These are phyloP conservation scores for Spinus olivaceus DNA, from an alignment of 2,797 vertebrate genomes.

Conservation along the genomic window DNA sequence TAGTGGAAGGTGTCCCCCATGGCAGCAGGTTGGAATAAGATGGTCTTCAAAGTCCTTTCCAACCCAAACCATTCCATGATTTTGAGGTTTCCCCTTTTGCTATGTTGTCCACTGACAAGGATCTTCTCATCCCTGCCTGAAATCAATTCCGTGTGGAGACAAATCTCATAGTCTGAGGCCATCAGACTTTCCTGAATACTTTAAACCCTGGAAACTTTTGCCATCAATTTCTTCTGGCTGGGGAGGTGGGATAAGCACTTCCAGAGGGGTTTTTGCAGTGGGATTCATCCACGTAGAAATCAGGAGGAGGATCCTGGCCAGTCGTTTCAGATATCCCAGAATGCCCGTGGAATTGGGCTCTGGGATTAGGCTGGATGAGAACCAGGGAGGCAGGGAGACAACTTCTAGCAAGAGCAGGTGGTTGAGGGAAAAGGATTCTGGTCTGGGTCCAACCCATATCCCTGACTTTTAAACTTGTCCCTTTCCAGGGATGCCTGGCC, in stretches of 20 bases:
- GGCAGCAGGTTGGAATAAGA: not conserved
- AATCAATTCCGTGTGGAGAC: rapidly evolving
- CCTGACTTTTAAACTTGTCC: not conserved
- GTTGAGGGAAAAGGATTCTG: not conserved
- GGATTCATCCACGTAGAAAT: not conserved
- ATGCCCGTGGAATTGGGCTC: not conserved
- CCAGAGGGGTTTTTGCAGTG: not conserved
- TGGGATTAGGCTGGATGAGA: not conserved
- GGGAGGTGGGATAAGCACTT: not conserved
- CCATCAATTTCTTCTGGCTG: not conserved
- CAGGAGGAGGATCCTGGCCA: not conserved
- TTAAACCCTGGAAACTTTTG: not conserved
- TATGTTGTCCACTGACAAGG: rapidly evolving
- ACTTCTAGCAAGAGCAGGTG: not conserved
- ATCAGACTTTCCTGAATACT: not conserved
- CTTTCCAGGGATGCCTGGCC: not conserved
- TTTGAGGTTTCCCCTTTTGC: not conserved
- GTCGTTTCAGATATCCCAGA: rapidly evolving
- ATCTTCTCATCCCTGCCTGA: not conserved
- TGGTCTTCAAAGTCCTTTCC: not conserved
- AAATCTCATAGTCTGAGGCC: not conserved
- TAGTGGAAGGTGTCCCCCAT: not conserved
- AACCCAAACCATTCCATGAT: not conserved
- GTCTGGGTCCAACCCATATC: not conserved
- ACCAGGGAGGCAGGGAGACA: not conserved